Conservation (phyloP, 2,113 vertebrate species). For the Petrocephalus microphthalmus region DNA sequence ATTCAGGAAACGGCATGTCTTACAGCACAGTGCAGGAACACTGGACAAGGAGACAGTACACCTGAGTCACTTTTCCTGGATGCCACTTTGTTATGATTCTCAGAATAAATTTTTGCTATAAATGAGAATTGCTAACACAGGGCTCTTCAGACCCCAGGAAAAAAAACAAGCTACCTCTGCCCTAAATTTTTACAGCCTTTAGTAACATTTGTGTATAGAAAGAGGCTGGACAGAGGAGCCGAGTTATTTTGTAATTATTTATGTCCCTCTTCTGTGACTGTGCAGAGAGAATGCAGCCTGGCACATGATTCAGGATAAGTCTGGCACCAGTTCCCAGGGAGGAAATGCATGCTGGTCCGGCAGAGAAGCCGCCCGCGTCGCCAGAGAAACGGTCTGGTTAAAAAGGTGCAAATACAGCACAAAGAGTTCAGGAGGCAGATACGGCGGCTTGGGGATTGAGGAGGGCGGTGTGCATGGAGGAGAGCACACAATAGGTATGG, state of each 20-base stretch:
- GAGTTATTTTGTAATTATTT: neutral
- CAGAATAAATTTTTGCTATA: neutral
- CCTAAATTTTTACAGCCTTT: neutral
- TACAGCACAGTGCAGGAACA: neutral
- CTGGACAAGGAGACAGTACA: neutral
- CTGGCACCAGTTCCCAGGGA: neutral
- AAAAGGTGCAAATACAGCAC: neutral
- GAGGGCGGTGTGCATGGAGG: neutral
- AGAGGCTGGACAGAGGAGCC: neutral
- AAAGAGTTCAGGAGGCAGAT: neutral
- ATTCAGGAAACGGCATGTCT: conserved; percentile 18
- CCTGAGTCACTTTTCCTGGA: neutral
- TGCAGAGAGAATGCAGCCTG: neutral
- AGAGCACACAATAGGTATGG: neutral
- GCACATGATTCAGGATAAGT: neutral
- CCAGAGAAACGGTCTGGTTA: neutral
- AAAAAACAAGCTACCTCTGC: neutral
- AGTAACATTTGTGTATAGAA: neutral
- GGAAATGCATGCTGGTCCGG: neutral
- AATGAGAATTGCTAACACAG: neutral
- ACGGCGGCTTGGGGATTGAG: neutral
- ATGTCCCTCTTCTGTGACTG: neutral
- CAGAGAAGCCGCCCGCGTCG: neutral
- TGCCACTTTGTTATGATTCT: neutral
- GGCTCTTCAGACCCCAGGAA: neutral